phyloP scores from a whole-genome alignment of 2,797 vertebrate genomes.

The Euphonia xanthogaster region DNA sequence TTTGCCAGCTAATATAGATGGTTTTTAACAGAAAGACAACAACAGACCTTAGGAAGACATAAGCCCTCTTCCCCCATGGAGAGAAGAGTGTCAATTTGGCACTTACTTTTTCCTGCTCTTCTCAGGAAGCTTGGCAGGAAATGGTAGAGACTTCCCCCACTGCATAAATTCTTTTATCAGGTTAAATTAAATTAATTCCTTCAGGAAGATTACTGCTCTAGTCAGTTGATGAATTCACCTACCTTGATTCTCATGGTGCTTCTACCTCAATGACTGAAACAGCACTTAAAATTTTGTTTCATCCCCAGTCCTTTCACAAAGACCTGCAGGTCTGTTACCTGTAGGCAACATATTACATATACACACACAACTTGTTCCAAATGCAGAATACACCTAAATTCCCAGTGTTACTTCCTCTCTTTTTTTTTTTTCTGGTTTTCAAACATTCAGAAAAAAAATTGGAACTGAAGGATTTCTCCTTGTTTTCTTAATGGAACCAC shows the following conservation, averaged over 20 bases:
- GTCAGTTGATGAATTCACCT: not conserved
- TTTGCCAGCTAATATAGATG: not conserved
- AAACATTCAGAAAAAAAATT: not conserved
- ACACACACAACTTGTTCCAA: not conserved
- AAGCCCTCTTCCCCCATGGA: fast-evolving
- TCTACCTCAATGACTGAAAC: not conserved
- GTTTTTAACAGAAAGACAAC: not conserved
- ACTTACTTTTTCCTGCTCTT: not conserved
- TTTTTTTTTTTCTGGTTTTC: not conserved
- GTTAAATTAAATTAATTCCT: not conserved
- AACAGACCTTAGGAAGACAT: not conserved
- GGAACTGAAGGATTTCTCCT: not conserved
- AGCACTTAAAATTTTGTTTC: not conserved
- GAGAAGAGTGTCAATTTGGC: not conserved
- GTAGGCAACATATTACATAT: not conserved
- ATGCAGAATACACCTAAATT: not conserved
- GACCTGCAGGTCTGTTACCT: not conserved
- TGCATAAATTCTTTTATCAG: not conserved
- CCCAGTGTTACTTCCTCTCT: not conserved
- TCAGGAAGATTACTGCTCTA: not conserved
- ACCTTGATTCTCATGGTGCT: not conserved
- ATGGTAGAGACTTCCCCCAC: not conserved
- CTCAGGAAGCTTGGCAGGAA: not conserved
- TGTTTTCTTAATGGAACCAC: not conserved
- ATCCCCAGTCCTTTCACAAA: not conserved